phyloP scores from a whole-genome alignment of 2,888 invertebrate genomes.

The Drosophila longiperda region DNA sequence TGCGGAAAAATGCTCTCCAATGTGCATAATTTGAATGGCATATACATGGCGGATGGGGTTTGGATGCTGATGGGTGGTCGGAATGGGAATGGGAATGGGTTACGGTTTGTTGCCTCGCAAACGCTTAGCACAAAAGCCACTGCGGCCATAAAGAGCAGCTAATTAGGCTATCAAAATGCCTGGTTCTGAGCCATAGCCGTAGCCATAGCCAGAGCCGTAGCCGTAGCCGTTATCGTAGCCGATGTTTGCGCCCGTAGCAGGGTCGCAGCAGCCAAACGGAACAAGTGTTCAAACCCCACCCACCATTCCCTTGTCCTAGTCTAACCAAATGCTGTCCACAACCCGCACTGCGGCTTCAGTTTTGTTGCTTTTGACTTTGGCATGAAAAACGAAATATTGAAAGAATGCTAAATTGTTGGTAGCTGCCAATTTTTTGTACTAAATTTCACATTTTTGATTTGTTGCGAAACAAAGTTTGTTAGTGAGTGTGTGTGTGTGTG shows the following conservation, averaged over 20 bases:
- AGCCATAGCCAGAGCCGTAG: neutral
- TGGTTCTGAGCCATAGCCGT: conserved; percentile 2
- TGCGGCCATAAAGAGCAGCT: conserved; percentile 70
- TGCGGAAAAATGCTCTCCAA: conserved; percentile 70
- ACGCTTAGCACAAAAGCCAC: conserved; percentile 76
- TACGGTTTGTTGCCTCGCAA: conserved; percentile 60
- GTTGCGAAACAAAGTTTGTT: conserved; percentile 64
- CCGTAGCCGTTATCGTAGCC: neutral
- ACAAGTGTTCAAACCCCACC: conserved; percentile 47
- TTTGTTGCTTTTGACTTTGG: conserved; percentile 60
- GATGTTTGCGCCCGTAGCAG: conserved; percentile 1
- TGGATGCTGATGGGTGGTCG: neutral
- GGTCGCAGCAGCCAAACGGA: conserved; percentile 53
- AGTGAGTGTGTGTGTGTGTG: conserved; percentile 11
- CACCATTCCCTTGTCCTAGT: neutral
- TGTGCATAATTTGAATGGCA: conserved; percentile 72
- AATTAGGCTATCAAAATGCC: conserved; percentile 79
- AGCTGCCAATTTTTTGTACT: conserved; percentile 36
- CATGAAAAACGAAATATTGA: conserved; percentile 38
- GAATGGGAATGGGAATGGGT: conserved; percentile 36
- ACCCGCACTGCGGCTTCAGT: conserved; percentile 54
- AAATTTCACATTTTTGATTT: conserved; percentile 62
- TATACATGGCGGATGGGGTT: conserved; percentile 8
- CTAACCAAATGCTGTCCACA: neutral
- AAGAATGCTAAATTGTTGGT: conserved; percentile 26